A percentile compares a stretch with the other conserved stretches of the same genome.
phyloP scores from a whole-genome alignment of 2,888 invertebrate species.

The Drosophila lacicola region DNA sequence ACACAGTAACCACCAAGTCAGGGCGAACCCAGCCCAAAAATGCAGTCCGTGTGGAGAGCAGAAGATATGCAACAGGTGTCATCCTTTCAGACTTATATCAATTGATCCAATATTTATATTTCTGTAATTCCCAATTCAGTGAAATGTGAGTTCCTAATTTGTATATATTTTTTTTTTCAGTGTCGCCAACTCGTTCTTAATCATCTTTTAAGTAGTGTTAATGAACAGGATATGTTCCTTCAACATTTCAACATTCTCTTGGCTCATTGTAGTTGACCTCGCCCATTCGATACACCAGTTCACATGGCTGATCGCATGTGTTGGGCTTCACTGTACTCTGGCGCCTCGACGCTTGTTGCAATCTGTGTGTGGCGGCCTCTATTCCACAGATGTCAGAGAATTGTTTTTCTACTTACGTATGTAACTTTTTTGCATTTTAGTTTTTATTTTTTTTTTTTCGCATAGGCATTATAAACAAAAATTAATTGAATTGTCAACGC shows the following conservation, averaged over 20 bases:
- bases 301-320: neutral
- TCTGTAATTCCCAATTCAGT: too few species aligned
- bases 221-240: slow-evolving; percentile 33
- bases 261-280: slow-evolving; percentile 34
- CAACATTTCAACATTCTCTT: slow-evolving; percentile 41
- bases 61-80: neutral
- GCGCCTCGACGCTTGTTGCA: slow-evolving; percentile 26
- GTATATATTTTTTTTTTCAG: neutral
- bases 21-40: neutral
- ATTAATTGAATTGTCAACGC: slow-evolving; percentile 72
- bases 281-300: neutral
- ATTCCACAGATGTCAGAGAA: slow-evolving; percentile 17
- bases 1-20: slow-evolving; percentile 22
- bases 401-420: slow-evolving; percentile 18
- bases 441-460: slow-evolving; percentile 2
- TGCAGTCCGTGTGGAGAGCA: neutral
- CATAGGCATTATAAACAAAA: slow-evolving; percentile 42
- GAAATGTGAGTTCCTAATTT: too few species aligned
- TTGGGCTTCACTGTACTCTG: slow-evolving; percentile 41
- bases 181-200: slow-evolving; percentile 12
- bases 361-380: slow-evolving; percentile 23
- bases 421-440: neutral
- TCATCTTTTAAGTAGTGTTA: neutral
- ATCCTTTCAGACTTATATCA: too few species aligned
- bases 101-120: too few species aligned